Percentiles rank a stretch among this genome's conserved stretches.
Conservation (phyloP, 2,113 vertebrate genomes). For the Pelusios castaneus region DNA sequence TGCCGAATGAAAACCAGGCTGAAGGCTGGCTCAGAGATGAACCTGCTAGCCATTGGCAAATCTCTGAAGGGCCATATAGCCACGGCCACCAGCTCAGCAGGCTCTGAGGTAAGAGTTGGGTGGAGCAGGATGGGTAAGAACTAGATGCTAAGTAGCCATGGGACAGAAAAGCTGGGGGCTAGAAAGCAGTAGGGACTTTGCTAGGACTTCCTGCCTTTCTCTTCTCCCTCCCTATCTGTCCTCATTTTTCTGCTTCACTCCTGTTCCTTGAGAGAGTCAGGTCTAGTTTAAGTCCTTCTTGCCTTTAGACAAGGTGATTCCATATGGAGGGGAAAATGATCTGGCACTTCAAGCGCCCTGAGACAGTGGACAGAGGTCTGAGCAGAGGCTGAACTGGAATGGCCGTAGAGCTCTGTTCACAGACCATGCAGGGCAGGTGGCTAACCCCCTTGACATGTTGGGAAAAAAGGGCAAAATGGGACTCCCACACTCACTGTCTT, state of each 20-base stretch:
- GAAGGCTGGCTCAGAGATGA: slow-evolving; percentile 83
- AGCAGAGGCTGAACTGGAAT: background rate
- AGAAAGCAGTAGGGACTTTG: background rate
- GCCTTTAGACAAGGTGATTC: background rate
- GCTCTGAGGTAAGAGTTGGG: slow-evolving; percentile 75
- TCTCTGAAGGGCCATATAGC: slow-evolving; percentile 76
- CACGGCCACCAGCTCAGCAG: slow-evolving; percentile 68
- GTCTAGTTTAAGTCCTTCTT: background rate
- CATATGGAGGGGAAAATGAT: background rate
- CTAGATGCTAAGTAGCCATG: background rate
- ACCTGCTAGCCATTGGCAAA: slow-evolving; percentile 74
- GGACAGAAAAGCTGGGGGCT: background rate
- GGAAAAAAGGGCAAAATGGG: fast-evolving
- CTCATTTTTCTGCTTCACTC: background rate
- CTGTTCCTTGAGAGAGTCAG: background rate
- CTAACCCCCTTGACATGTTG: fast-evolving
- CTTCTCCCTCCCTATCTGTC: background rate
- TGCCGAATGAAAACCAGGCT: slow-evolving; percentile 62
- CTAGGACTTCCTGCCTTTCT: background rate
- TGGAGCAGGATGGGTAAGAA: background rate
- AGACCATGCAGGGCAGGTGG: fast-evolving
- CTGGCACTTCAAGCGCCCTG: too few relatives aligned
- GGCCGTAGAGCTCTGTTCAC: background rate
- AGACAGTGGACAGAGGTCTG: background rate
- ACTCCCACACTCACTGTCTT: fast-evolving